phyloP scores from a whole-genome alignment of 30 jellyfish, hydroid and myxozoan genomes.

The Aurelia coerulea region DNA sequence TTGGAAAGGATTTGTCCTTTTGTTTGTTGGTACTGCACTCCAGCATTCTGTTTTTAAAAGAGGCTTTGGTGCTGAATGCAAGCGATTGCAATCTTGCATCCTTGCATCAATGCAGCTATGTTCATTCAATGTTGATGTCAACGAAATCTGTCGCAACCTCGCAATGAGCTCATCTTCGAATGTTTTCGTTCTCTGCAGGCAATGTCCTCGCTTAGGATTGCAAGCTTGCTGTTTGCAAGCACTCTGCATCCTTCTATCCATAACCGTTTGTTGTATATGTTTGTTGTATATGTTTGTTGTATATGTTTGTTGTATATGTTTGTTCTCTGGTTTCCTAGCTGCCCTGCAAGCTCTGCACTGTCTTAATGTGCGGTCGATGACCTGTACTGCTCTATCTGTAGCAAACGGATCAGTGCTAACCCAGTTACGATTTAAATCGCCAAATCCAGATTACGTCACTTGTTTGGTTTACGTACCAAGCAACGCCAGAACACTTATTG shows the following conservation, averaged over 20 bases:
- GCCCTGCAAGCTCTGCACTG: background rate
- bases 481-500: conserved; percentile 48
- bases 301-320: background rate
- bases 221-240: background rate
- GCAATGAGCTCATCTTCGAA: conserved; percentile 39
- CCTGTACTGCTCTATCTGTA: too few species aligned
- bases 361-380: background rate
- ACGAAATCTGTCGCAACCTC: conserved; percentile 34
- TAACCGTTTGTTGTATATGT: background rate
- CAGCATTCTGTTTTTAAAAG: conserved; percentile 4
- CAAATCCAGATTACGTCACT: conserved; percentile 41
- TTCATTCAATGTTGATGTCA: conserved; percentile 39
- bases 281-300: background rate
- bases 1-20: conserved; percentile 12
- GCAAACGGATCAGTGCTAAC: too few species aligned
- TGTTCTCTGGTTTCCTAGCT: background rate
- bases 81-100: conserved; percentile 35
- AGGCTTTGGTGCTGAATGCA: conserved; percentile 21
- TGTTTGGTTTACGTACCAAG: conserved; percentile 44
- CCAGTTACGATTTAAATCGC: background rate
- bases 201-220: background rate
- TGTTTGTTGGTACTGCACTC: conserved; percentile 18
- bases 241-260: conserved; percentile 2
- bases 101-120: background rate
- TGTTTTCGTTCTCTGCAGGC: background rate